Percentiles rank a stretch among this genome's conserved stretches.
Evolutionary conservation across 2,113 vertebrate species (phyloP).

Genomic region (Tinamus guttatus): DNA sequence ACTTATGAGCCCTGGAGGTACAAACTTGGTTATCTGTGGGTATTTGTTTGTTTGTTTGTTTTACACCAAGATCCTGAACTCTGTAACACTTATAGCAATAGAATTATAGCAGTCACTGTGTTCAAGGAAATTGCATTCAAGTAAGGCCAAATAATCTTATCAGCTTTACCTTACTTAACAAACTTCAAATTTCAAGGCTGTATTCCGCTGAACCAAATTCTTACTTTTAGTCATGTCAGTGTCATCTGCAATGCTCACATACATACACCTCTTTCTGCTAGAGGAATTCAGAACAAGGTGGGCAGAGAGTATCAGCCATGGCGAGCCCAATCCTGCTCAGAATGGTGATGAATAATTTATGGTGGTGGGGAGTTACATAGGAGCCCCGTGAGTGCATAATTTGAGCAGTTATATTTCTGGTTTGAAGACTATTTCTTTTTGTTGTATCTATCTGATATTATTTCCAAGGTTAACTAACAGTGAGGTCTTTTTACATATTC

Average conservation of each 20-base stretch:
- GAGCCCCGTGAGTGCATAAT: neutral
- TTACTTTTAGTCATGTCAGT: neutral
- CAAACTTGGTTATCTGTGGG: neutral
- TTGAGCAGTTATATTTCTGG: neutral
- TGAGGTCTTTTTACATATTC: neutral
- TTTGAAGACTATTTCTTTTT: neutral
- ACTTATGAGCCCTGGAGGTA: neutral
- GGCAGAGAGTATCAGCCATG: neutral
- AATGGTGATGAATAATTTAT: neutral
- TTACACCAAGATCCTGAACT: conserved; percentile 6
- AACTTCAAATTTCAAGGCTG: neutral
- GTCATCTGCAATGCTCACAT: neutral
- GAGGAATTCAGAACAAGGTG: neutral
- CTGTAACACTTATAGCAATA: neutral
- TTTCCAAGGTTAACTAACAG: neutral
- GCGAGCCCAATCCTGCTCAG: neutral
- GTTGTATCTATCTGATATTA: neutral
- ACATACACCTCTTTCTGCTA: neutral
- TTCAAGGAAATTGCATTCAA: conserved; percentile 36
- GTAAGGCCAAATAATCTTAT: neutral
- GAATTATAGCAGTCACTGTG: neutral
- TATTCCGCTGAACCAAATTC: neutral
- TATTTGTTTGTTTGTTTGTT: conserved; percentile 23
- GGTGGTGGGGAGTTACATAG: neutral
- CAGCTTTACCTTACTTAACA: neutral